Percentiles rank a stretch among this genome's conserved stretches.
phyloP scores from a whole-genome alignment of 2,113 vertebrate species.

The Lasiurus borealis region DNA sequence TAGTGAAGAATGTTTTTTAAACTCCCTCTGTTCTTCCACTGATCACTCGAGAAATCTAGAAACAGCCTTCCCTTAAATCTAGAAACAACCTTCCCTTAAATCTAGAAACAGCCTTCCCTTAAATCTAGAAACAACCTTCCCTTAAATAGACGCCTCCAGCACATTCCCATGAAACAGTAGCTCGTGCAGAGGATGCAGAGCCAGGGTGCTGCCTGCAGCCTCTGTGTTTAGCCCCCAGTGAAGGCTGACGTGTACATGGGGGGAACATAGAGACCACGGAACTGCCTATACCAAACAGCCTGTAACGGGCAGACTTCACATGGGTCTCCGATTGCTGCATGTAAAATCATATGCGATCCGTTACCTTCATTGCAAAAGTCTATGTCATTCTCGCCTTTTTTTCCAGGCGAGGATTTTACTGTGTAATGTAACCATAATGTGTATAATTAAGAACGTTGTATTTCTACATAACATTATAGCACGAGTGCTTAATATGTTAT shows the following conservation, averaged over 20 bases:
- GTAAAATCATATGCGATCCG: not conserved
- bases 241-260: not conserved
- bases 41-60: not conserved
- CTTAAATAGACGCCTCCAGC: not conserved
- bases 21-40: not conserved
- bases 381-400: not conserved
- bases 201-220: not conserved
- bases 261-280: not conserved
- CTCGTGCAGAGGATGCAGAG: slow-evolving; percentile 19
- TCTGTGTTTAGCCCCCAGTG: not conserved
- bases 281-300: not conserved
- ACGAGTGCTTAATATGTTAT: slow-evolving; percentile 3
- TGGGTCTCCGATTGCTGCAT: not conserved
- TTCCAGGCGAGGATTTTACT: slow-evolving; percentile 12
- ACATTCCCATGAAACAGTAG: not conserved
- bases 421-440: slow-evolving; percentile 42
- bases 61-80: not conserved
- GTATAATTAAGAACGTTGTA: slow-evolving; percentile 17
- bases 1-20: not conserved
- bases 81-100: not conserved
- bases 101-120: not conserved
- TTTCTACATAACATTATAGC: not conserved
- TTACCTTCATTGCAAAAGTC: not conserved
- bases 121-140: not conserved
- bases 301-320: not conserved